Evolutionary conservation across 2,888 invertebrate genomes (phyloP).

Genomic region (Terebella lapidaria): DNA sequence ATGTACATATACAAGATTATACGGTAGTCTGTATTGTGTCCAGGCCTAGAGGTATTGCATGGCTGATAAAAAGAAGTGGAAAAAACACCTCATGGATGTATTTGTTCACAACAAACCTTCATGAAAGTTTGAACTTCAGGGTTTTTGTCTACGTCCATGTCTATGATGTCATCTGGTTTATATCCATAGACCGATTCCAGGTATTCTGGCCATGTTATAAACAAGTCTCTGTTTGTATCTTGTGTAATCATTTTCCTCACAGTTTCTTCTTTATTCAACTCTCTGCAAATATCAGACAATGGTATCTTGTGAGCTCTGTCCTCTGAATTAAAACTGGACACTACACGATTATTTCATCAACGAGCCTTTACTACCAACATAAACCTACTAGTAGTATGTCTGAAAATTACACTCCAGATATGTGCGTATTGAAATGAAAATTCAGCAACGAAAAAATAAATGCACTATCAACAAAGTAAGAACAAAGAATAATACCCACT

Average conservation of each 20-base stretch:
- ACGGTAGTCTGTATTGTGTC: background rate
- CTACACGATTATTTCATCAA: too few species aligned
- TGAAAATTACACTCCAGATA: too few species aligned
- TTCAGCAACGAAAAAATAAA: too few species aligned
- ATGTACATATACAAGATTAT: slow-evolving; percentile 3
- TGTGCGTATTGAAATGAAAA: too few species aligned
- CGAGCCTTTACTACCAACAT: too few species aligned
- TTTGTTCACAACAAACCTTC: background rate
- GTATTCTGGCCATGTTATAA: slow-evolving; percentile 85
- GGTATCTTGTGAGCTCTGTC: too few species aligned
- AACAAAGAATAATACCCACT: background rate
- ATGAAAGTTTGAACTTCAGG: background rate
- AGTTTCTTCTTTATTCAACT: background rate
- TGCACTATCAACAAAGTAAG: too few species aligned
- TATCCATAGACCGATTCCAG: slow-evolving; percentile 81
- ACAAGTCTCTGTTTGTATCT: slow-evolving; percentile 76
- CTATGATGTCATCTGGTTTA: slow-evolving; percentile 54
- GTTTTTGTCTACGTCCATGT: slow-evolving; percentile 29
- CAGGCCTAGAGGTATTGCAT: too few species aligned
- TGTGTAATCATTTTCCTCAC: background rate
- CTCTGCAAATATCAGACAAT: background rate
- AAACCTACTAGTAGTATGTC: too few species aligned
- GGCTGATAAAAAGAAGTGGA: background rate
- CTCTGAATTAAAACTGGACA: too few species aligned
- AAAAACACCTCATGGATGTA: background rate